Percentiles rank a stretch among this genome's conserved stretches.
phyloP scores from a whole-genome alignment of 2,113 vertebrate species.

The Xyrauchen texanus region DNA sequence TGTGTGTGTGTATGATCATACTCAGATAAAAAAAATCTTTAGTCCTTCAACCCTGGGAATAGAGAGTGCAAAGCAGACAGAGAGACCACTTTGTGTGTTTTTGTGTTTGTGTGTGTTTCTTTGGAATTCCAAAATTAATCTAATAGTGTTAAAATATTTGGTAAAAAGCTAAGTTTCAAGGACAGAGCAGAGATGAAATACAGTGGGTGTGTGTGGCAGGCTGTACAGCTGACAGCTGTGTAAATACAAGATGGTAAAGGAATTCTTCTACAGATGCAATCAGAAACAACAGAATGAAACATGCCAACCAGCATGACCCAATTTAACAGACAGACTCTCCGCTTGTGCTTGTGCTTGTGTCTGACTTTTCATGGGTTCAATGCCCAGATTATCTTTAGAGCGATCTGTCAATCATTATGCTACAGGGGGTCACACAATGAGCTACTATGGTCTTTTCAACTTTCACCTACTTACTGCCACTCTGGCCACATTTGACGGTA shows the following conservation, averaged over 20 bases:
- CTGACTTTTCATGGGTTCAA: conserved; percentile 16
- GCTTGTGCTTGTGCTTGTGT: neutral
- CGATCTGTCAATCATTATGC: conserved; percentile 66
- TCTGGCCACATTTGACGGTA: neutral
- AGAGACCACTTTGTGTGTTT: neutral
- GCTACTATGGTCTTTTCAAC: conserved; percentile 46
- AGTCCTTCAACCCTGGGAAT: conserved; percentile 1
- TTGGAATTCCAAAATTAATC: conserved; percentile 3
- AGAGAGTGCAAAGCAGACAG: neutral
- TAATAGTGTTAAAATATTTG: neutral
- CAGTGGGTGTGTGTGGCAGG: neutral
- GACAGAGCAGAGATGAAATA: neutral
- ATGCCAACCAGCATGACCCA: neutral
- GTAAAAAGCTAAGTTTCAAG: neutral
- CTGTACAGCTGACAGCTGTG: neutral
- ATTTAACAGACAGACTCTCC: neutral
- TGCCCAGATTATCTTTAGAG: conserved; percentile 33
- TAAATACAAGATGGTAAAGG: conserved; percentile 40
- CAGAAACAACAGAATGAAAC: conserved; percentile 6
- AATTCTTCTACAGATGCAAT: conserved; percentile 35
- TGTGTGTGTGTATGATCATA: neutral
- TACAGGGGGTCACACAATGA: conserved; percentile 1
- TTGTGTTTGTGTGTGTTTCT: neutral
- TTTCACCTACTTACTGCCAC: conserved; percentile 63
- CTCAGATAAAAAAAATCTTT: neutral